Conservation (phyloP, 1,140 invertebrate genomes). For the Eumeta japonica region DNA sequence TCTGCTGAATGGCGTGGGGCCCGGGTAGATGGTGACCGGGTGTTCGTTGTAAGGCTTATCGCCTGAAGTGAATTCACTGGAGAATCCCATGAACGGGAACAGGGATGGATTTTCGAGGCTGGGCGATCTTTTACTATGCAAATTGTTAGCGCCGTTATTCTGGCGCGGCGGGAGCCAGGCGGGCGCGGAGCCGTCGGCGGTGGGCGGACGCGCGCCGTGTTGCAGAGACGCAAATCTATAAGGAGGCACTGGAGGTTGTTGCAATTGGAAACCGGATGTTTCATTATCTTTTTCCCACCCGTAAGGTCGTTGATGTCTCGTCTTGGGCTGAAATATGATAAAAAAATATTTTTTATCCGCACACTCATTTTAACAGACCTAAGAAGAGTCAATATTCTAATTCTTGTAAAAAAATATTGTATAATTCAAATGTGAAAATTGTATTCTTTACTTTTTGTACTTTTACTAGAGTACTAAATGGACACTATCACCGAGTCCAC, state of each 20-base stretch:
- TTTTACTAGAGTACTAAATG: no score
- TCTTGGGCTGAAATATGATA: constrained; percentile 64
- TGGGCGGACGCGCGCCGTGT: constrained; percentile 51
- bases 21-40: constrained; percentile 64
- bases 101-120: constrained; percentile 44
- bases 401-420: constrained; percentile 2
- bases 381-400: no score
- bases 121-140: constrained; percentile 39
- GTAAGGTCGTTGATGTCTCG: constrained; percentile 69
- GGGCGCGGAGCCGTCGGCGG: constrained; percentile 26
- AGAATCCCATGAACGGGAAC: constrained; percentile 51
- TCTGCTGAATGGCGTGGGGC: constrained; percentile 46
- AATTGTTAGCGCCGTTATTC: constrained; percentile 18
- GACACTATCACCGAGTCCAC: no score
- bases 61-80: constrained; percentile 43
- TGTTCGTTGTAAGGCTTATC: constrained; percentile 62
- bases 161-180: constrained; percentile 49
- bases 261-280: constrained; percentile 52
- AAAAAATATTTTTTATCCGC: constrained; percentile 2
- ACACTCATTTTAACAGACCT: no score
- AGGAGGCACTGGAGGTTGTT: constrained; percentile 58
- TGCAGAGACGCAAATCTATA: constrained; percentile 69
- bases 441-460: no score
- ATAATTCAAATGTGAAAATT: not conserved
- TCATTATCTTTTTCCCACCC: constrained; percentile 66